phyloP scores from a whole-genome alignment of 2,888 invertebrate species.

The Tolmerus cingulatus region DNA sequence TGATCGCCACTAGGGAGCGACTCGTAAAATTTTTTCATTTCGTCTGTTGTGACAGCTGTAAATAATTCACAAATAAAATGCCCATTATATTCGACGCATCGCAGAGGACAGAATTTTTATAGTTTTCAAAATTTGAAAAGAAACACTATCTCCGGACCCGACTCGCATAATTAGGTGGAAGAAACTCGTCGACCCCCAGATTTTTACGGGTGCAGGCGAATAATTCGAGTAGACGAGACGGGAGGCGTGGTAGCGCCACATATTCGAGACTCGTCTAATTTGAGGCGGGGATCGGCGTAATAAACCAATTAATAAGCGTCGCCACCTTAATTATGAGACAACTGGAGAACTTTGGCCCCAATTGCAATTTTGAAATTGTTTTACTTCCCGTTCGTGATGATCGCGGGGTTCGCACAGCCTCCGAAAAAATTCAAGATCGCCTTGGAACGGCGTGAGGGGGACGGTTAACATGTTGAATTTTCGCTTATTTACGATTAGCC shows the following conservation, averaged over 20 bases:
- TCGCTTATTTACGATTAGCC: not conserved
- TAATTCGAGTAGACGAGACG: not conserved
- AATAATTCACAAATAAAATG: conserved; percentile 25
- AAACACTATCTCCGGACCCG: not conserved
- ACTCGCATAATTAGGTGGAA: not conserved
- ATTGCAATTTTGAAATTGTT: not conserved
- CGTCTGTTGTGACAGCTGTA: conserved; percentile 35
- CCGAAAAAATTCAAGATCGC: not conserved
- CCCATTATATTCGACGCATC: conserved; percentile 4
- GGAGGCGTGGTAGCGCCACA: not conserved
- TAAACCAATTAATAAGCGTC: conserved; percentile 16
- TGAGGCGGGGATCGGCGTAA: not conserved
- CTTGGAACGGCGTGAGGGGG: not conserved
- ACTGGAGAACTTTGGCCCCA: not conserved
- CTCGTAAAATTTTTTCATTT: not conserved
- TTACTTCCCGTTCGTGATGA: conserved; percentile 5
- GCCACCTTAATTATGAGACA: conserved; percentile 19
- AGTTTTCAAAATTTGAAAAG: not conserved
- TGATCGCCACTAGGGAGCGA: not conserved
- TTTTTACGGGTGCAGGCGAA: not conserved
- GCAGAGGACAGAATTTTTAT: not conserved
- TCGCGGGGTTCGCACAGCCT: not conserved
- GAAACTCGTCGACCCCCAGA: not conserved
- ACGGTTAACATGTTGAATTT: not conserved
- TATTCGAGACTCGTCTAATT: not conserved